Evolutionary conservation across 2,113 vertebrate genomes (phyloP), one percentile per base, ranked within the genome.

Genomic region (Petroica traversi): DNA sequence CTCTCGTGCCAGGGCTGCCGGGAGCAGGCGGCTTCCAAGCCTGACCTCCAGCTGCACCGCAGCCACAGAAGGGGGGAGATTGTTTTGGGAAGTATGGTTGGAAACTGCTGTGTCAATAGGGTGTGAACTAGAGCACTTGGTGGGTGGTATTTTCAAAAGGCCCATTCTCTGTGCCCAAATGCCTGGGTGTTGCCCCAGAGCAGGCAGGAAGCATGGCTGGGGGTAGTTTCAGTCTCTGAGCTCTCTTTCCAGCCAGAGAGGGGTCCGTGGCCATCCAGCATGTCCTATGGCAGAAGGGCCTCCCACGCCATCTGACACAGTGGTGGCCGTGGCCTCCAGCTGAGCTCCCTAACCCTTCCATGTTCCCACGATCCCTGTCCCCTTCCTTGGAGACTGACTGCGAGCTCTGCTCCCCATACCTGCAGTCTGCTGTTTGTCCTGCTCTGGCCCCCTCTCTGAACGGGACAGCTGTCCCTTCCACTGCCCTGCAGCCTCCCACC

Each of bases 231-330:
- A 86, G 62, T 23, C 40, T 46, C 4, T 1, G 25, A 29, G 20
- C 61, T 63, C 6, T 0, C 6, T 75, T 19, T 29, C 19, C 11
- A 7, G 8, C 36, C 0, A 0, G 62, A 26, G 14, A 74, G 48
- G 34, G 29, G 6, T 73, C 73, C 0, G 0, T 31, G 68, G 38
- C 49, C 83, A 58, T 24, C 46, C 10, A 7, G 31, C 23, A 8
- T 2, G 6, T 64, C 36, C 85, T n/a, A 1, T 0, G 5, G 55
- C 58, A 57, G 41, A 54, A 0, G 1, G 7, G 9, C 8, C 34
- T 33, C 12, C 14, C 13, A 0, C 6, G 33, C 3, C 8, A 12
- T 43, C 45, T 75, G 46, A 33, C 6, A 3, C 0, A 31, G 2
- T 2, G 1, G 14, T 3, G 2, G 49, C 14, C 0, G 6, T 52